phyloP scores from a whole-genome alignment of 2,113 vertebrate genomes.

The Aythya baeri region DNA sequence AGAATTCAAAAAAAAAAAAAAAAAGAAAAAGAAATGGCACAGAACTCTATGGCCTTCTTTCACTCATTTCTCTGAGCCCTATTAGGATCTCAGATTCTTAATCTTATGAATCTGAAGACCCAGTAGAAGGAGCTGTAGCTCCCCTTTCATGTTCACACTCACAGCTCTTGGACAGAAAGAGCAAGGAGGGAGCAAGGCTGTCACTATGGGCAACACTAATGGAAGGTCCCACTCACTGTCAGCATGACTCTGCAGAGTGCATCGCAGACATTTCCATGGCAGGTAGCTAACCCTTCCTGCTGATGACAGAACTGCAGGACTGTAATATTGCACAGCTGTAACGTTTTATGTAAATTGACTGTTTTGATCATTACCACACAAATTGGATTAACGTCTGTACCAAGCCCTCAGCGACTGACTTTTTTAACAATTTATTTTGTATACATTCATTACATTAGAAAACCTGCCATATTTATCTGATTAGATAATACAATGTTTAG shows the following conservation, averaged over 20 bases:
- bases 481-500: background rate
- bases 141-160: background rate
- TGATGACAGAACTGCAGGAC: background rate
- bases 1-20: background rate
- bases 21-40: background rate
- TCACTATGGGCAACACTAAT: background rate
- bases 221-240: slow-evolving; percentile 10
- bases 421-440: slow-evolving; percentile 3
- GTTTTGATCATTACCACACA: slow-evolving; percentile 57
- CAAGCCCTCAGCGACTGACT: slow-evolving; percentile 2
- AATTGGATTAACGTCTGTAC: slow-evolving; percentile 38
- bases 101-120: slow-evolving; percentile 5
- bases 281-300: slow-evolving; percentile 1
- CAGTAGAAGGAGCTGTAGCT: slow-evolving; percentile 55
- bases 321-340: background rate
- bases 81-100: background rate
- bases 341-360: background rate
- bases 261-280: background rate
- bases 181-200: background rate
- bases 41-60: background rate
- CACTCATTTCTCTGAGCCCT: background rate
- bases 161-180: background rate
- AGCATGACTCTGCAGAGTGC: slow-evolving; percentile 20
- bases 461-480: background rate
- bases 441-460: background rate